Conservation (phyloP, 2,797 vertebrate genomes). For the Odontamblyopus lacepedii region DNA sequence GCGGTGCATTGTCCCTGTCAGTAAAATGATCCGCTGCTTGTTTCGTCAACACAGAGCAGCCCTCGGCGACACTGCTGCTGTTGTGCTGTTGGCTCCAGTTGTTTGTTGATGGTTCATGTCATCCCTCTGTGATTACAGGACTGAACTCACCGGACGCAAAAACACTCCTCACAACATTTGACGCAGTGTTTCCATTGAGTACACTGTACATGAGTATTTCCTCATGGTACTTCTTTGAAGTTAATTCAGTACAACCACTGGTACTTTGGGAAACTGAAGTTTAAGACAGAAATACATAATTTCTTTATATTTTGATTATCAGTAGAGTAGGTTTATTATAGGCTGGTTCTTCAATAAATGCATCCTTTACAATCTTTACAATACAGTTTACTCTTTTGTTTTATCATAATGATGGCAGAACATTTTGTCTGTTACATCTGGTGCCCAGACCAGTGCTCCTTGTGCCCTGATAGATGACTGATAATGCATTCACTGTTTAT, state of each 20-base stretch:
- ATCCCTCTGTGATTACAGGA: constrained; percentile 26
- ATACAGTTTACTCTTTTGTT: not conserved
- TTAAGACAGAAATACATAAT: not conserved
- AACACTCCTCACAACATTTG: not conserved
- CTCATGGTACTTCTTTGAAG: not conserved
- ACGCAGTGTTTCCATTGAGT: not conserved
- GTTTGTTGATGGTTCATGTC: constrained; percentile 41
- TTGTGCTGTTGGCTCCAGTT: constrained; percentile 28
- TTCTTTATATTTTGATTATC: not conserved
- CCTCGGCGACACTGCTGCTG: constrained; percentile 16
- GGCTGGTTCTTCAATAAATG: not conserved
- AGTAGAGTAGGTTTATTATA: not conserved
- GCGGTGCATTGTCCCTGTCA: constrained; percentile 10
- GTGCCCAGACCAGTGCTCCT: not conserved
- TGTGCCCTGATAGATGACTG: not conserved
- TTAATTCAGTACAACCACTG: not conserved
- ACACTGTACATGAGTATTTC: not conserved
- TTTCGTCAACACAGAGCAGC: constrained; percentile 21
- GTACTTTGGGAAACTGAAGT: not conserved
- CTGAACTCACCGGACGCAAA: constrained; percentile 8
- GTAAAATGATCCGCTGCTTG: constrained; percentile 10
- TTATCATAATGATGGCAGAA: not conserved
- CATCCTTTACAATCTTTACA: not conserved
- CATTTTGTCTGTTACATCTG: not conserved
- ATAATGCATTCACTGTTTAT: not conserved